Evolutionary conservation across 2,797 vertebrate species (phyloP).

Genomic region (Trachops cirrhosus): DNA sequence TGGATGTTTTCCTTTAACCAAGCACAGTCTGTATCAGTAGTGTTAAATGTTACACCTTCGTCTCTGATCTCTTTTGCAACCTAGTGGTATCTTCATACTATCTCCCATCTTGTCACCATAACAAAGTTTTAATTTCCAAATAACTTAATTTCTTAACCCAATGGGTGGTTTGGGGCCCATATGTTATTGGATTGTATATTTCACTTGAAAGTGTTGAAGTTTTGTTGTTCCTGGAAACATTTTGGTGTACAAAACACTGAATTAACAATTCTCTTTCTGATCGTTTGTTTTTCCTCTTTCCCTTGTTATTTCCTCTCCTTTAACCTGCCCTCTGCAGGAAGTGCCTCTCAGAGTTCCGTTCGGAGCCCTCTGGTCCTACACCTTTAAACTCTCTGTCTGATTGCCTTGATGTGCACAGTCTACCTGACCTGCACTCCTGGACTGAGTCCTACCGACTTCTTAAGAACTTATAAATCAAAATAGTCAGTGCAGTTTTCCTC

Average conservation of each 20-base stretch:
- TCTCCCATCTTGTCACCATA: background rate
- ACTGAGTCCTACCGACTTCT: background rate
- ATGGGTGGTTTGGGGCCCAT: background rate
- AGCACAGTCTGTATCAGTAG: background rate
- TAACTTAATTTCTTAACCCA: background rate
- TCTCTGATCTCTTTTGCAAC: background rate
- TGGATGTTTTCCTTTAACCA: background rate
- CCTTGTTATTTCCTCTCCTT: background rate
- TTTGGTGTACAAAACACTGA: background rate
- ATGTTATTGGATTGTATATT: background rate
- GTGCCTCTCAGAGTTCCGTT: background rate
- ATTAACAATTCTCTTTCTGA: background rate
- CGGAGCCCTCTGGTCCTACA: background rate
- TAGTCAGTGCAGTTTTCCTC: background rate
- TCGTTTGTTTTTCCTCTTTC: background rate
- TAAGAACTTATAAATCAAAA: background rate
- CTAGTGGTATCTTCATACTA: background rate
- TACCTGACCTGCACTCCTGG: background rate
- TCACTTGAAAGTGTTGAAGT: background rate
- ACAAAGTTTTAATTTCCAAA: background rate
- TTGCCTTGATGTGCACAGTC: rapidly evolving
- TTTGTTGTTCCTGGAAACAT: background rate
- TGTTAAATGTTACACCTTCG: background rate
- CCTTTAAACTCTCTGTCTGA: background rate
- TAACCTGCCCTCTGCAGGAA: background rate